Evolutionary conservation across 1,140 invertebrate species (phyloP), one percentile per base, ranked within the genome.

Genomic region (Anastrepha obliqua): DNA sequence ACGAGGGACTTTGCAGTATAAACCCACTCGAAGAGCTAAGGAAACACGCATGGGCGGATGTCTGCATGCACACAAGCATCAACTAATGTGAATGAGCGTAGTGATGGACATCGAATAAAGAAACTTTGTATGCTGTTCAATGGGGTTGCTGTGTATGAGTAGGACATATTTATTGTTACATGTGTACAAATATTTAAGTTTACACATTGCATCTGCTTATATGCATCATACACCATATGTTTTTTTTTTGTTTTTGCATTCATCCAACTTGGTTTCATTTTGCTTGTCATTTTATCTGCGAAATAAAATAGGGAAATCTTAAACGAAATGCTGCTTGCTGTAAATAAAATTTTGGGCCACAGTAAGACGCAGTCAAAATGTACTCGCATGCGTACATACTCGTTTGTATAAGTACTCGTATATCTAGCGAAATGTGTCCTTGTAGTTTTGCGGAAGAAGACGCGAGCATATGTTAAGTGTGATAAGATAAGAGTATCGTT

Each of bases 261-360:
- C 11, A 55, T 55, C 6, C 51, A 8, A 3, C 51, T 55, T 74
- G 39, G 39, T 42, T 47, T 47, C 67, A 62, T 44, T 29, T 13
- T 70, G 4, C 47, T 13, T 81, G n/a, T 67, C 15, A 13, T 44
- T 17, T 74, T 81, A 81, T 81, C 74, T 81, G 15, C 9, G 17
- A 81, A 58, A 81, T 17, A 81, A 81, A 81, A 58, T 29, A 81
- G 47, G 6, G 2, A 15, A 81, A 81, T 81, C 47, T 81, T 55
- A 81, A 58, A 58, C n/a, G 74, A 81, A 81, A 81, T 81, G 74
- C 9, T 81, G 9, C 47, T 81, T 9, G 47, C 20, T 47, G 74
- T 13, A 55, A 81, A 81, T 55, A 81, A 81, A 81, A 74, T 74
- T 47, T 39, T 44, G 17, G 1, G 15, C 42, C 13, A 51, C 74